Conservation (phyloP, 2,797 vertebrate genomes). For the Eidolon dupreanum region DNA sequence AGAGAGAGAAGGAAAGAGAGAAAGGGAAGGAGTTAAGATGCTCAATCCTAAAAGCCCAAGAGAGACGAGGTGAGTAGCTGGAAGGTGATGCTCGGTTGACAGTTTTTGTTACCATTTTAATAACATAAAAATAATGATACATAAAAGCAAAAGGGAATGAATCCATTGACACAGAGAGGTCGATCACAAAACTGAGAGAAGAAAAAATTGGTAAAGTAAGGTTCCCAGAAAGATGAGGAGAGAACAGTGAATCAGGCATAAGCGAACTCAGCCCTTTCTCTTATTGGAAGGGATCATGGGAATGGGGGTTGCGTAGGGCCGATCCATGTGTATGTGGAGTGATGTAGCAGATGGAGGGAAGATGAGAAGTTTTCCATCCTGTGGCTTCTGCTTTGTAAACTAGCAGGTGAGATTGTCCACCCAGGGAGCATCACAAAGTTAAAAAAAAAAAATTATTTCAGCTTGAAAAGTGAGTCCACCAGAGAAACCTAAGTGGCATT, state of each 20-base stretch:
- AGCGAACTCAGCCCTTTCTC: background rate
- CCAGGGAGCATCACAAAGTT: background rate
- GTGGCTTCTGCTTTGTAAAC: background rate
- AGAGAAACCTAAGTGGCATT: background rate
- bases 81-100: background rate
- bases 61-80: background rate
- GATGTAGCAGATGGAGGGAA: rapidly evolving
- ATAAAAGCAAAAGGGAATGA: background rate
- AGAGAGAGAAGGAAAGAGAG: background rate
- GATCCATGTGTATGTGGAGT: rapidly evolving
- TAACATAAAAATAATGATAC: background rate
- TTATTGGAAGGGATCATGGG: background rate
- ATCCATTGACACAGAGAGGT: background rate
- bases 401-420: background rate
- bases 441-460: background rate
- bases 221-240: background rate
- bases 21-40: background rate
- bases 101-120: background rate
- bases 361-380: background rate
- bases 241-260: rapidly evolving
- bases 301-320: rapidly evolving
- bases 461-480: background rate
- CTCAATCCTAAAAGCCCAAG: background rate
- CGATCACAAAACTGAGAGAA: background rate
- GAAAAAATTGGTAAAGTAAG: background rate